These are phyloP conservation scores for Odontomyia ornata DNA, from an alignment of 2,888 invertebrate genomes.

Conservation along the genomic window DNA sequence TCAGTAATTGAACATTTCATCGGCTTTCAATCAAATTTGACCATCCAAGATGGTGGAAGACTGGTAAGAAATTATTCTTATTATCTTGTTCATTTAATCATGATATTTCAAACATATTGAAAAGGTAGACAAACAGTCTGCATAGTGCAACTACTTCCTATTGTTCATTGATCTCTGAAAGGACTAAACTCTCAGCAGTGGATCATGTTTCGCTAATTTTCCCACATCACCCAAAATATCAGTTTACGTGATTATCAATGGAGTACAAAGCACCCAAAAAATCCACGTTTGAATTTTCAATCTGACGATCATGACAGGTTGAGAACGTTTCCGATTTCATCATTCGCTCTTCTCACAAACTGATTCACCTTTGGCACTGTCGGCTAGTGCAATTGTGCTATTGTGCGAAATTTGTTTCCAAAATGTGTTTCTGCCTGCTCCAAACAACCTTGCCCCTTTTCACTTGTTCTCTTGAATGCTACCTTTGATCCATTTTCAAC, in stretches of 20 bases:
- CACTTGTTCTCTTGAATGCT: constrained; percentile 19
- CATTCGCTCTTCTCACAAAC: constrained; percentile 1
- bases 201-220: constrained; percentile 44
- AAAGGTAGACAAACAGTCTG: too few relatives aligned
- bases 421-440: background rate
- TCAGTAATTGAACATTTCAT: too few relatives aligned
- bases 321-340: constrained; percentile 34
- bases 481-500: constrained; percentile 25
- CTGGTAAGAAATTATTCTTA: too few relatives aligned
- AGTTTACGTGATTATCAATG: constrained; percentile 25
- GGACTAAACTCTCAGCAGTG: background rate
- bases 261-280: constrained; percentile 7
- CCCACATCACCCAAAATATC: constrained; percentile 26
- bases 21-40: too few relatives aligned
- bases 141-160: too few relatives aligned
- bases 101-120: too few relatives aligned
- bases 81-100: too few relatives aligned
- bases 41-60: too few relatives aligned
- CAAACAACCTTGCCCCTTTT: constrained; percentile 21
- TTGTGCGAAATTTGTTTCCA: constrained; percentile 40
- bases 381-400: background rate
- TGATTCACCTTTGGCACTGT: background rate
- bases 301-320: constrained; percentile 30
- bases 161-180: too few relatives aligned
- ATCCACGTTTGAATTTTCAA: background rate